Evolutionary conservation across 2,888 invertebrate species (phyloP).

Genomic region (Microdon myrmicae): DNA sequence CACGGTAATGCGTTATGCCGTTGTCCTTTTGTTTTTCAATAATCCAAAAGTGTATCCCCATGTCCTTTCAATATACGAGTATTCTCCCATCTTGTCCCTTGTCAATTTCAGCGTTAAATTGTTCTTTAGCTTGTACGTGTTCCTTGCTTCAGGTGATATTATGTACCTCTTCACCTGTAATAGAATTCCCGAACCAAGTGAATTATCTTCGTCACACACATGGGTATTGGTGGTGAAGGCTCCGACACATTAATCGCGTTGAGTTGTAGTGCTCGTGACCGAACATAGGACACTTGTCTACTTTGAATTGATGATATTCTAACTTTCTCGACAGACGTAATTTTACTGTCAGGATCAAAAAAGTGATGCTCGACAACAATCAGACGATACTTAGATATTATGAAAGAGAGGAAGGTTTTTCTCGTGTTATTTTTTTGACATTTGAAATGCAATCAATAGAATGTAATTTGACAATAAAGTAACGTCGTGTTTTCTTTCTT

Average conservation of each 20-base stretch:
- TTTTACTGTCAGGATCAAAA: constrained; percentile 14
- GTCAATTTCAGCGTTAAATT: constrained; percentile 45
- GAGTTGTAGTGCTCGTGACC: constrained; percentile 27
- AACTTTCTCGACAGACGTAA: constrained; percentile 34
- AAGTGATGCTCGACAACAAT: constrained; percentile 34
- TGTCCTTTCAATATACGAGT: constrained; percentile 29
- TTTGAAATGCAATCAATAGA: constrained; percentile 6
- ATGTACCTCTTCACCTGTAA: constrained; percentile 44
- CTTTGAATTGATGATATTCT: constrained; percentile 46
- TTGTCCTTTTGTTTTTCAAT: constrained; percentile 41
- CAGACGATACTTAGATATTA: neutral
- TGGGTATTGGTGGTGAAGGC: neutral
- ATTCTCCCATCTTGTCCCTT: constrained; percentile 11
- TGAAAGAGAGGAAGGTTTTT: constrained; percentile 2
- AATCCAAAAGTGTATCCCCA: constrained; percentile 42
- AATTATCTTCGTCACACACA: too few species aligned
- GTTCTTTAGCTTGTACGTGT: constrained; percentile 50
- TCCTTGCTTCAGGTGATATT: constrained; percentile 11
- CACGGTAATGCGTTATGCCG: constrained; percentile 15
- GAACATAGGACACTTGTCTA: constrained; percentile 42
- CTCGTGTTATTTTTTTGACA: constrained; percentile 3
- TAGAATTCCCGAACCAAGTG: constrained; percentile 27
- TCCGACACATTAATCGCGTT: constrained; percentile 24
- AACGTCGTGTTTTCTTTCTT: constrained; percentile 54
- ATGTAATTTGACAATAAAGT: constrained; percentile 14